phyloP scores from a whole-genome alignment of 2,797 vertebrate genomes.

The Natrix natrix region DNA sequence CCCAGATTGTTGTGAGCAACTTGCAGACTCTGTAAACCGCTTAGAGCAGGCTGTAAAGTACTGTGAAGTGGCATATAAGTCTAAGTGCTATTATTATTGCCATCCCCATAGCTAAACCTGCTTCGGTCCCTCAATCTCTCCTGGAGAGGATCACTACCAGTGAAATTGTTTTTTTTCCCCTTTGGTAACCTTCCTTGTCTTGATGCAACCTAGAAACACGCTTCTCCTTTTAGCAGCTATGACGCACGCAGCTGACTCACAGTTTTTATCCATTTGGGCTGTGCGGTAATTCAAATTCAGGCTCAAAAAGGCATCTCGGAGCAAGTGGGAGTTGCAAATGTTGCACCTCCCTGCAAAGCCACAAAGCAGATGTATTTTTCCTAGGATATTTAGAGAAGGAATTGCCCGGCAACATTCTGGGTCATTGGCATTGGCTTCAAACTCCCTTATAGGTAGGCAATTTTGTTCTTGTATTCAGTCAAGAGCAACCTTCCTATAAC shows the following conservation, averaged over 20 bases:
- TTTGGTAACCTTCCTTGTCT: neutral
- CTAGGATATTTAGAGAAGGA: neutral
- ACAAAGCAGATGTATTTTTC: neutral
- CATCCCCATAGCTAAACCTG: neutral
- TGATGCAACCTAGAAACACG: neutral
- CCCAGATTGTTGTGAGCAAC: too few relatives aligned
- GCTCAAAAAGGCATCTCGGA: neutral
- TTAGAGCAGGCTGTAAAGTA: too few relatives aligned
- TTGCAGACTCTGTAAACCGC: too few relatives aligned
- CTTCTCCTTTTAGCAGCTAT: neutral
- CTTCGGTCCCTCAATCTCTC: neutral
- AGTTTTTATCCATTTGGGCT: neutral
- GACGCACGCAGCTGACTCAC: neutral
- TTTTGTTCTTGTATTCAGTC: neutral
- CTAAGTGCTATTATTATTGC: too few relatives aligned
- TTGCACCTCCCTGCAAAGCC: neutral
- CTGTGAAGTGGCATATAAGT: too few relatives aligned
- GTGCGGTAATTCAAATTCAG: neutral
- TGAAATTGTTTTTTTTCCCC: too few relatives aligned
- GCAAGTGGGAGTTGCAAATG: neutral
- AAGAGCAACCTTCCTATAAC: neutral
- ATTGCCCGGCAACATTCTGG: neutral
- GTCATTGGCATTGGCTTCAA: neutral
- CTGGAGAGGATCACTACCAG: neutral
- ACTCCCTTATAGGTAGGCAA: neutral